Conservation (phyloP, 2,797 vertebrate genomes). For the Scyliorhinus canicula region DNA sequence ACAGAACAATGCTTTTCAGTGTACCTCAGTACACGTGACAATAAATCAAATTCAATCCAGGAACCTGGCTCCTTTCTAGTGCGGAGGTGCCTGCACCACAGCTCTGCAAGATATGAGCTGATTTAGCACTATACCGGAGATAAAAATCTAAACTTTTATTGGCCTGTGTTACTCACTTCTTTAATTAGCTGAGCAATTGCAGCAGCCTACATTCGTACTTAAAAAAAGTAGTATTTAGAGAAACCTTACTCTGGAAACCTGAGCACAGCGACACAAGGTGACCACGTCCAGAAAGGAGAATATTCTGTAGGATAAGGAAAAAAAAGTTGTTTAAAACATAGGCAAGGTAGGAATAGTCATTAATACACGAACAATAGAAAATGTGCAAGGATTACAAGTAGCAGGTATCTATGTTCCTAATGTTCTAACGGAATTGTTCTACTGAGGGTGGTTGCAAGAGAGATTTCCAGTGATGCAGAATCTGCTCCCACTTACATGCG, state of each 20-base stretch:
- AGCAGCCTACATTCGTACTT: neutral
- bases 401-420: neutral
- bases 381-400: neutral
- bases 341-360: neutral
- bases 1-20: too few relatives aligned
- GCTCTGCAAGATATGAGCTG: neutral
- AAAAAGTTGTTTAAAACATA: conserved; percentile 40
- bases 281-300: conserved; percentile 98
- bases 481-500: neutral
- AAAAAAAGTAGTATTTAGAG: neutral
- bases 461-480: neutral
- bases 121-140: neutral
- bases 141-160: neutral
- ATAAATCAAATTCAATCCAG: too few relatives aligned
- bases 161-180: neutral
- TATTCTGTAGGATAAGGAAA: conserved; percentile 71
- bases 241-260: conserved; percentile 90
- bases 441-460: neutral
- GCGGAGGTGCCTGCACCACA: neutral
- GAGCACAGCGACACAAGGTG: conserved; percentile 94
- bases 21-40: too few relatives aligned
- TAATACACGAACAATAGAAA: neutral
- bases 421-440: neutral
- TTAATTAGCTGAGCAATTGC: neutral
- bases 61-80: neutral